These are phyloP conservation scores for Spilosoma lubricipeda DNA, from an alignment of 2,888 invertebrate species.

Conservation along the genomic window DNA sequence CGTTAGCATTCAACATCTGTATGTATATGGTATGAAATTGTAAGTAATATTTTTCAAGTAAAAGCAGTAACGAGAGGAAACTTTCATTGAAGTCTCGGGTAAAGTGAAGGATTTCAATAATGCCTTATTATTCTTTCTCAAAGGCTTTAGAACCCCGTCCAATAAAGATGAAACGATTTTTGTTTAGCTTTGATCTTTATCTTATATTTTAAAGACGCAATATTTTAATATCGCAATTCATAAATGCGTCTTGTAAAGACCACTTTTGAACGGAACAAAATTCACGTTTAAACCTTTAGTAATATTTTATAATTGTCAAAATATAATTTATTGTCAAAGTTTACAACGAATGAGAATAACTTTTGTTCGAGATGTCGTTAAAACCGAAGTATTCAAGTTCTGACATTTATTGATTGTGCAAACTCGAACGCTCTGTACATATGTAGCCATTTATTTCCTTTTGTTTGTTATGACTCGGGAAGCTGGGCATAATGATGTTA, in stretches of 20 bases:
- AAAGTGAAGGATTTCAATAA: slow-evolving; percentile 40
- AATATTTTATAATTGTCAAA: slow-evolving; percentile 36
- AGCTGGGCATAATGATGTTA: slow-evolving; percentile 17
- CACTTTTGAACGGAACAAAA: slow-evolving; percentile 14
- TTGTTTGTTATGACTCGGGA: slow-evolving; percentile 21
- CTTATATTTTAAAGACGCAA: not conserved
- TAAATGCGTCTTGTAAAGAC: not conserved
- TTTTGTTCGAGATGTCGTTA: slow-evolving; percentile 36
- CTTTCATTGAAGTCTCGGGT: slow-evolving; percentile 16
- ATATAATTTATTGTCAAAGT: slow-evolving; percentile 47
- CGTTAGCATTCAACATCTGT: too few relatives aligned
- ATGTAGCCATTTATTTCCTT: slow-evolving; percentile 26
- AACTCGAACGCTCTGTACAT: slow-evolving; percentile 23
- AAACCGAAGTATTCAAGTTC: slow-evolving; percentile 41
- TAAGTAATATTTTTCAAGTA: too few relatives aligned
- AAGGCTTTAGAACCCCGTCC: slow-evolving; percentile 21
- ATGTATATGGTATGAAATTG: too few relatives aligned
- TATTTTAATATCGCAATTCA: not conserved
- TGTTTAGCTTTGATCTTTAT: slow-evolving; percentile 30
- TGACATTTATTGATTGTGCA: slow-evolving; percentile 45
- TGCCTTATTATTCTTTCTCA: slow-evolving; percentile 30
- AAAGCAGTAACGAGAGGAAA: too few relatives aligned
- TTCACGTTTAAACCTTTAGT: slow-evolving; percentile 20
- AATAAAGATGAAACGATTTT: slow-evolving; percentile 24
- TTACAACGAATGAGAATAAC: slow-evolving; percentile 36